Conservation (phyloP, 2,888 invertebrate species). For the Clitarchus hookeri region DNA sequence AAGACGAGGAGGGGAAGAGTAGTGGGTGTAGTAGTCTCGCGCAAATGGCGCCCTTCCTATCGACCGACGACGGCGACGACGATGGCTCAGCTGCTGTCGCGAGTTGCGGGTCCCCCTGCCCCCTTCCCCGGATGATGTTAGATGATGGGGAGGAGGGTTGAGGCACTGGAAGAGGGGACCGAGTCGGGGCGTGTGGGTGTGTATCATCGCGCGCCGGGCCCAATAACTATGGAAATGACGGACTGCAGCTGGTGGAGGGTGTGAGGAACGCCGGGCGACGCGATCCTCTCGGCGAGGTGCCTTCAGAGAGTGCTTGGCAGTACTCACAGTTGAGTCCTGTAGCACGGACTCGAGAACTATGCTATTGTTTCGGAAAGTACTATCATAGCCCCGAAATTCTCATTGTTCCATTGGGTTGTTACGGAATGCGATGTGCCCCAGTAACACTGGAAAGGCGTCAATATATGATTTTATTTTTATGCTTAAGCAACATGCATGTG, state of each 20-base stretch:
- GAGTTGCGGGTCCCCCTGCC: background rate
- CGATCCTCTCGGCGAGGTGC: too few species aligned
- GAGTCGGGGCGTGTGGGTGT: too few species aligned
- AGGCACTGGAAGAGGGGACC: background rate
- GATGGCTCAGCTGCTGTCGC: background rate
- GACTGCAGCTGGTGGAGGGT: background rate
- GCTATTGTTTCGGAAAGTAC: too few species aligned
- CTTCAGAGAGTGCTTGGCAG: too few species aligned
- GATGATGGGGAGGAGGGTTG: background rate
- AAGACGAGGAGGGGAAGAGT: background rate
- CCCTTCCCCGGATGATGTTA: background rate
- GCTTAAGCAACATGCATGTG: too few species aligned
- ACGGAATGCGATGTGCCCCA: too few species aligned
- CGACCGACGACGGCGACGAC: background rate
- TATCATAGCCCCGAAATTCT: too few species aligned
- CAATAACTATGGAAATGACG: conserved; percentile 14
- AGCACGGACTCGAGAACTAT: too few species aligned
- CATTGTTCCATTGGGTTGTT: too few species aligned
- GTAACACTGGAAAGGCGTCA: too few species aligned
- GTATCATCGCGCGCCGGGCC: background rate
- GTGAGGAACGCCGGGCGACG: background rate
- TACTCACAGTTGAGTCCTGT: too few species aligned
- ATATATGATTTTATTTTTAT: too few species aligned
- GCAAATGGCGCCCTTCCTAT: background rate
- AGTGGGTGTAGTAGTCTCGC: background rate